Percentiles rank a stretch among this genome's conserved stretches.
Conservation (phyloP, 2,888 invertebrate species). For the Acanthoscelides obtectus region DNA sequence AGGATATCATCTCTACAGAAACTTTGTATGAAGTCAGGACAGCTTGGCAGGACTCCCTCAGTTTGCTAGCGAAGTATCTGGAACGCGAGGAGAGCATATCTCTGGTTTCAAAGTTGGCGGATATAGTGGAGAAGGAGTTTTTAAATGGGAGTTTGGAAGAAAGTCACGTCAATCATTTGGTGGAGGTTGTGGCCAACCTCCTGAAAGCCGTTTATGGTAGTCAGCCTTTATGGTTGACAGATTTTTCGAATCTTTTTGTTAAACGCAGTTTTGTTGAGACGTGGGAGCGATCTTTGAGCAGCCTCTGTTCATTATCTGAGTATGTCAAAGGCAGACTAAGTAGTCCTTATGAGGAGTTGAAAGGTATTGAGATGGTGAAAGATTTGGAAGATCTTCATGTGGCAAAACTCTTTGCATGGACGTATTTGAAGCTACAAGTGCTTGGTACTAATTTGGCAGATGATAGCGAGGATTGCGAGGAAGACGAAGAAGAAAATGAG, state of each 20-base stretch:
- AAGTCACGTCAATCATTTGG: constrained; percentile 22
- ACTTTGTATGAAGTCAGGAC: constrained; percentile 55
- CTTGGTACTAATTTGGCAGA: constrained; percentile 27
- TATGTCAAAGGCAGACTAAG: constrained; percentile 34
- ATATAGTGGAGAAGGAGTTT: constrained; percentile 24
- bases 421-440: constrained; percentile 31
- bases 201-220: constrained; percentile 31
- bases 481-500: constrained; percentile 14
- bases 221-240: constrained; percentile 27
- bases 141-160: constrained; percentile 13
- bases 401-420: constrained; percentile 38
- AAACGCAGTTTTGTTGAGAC: constrained; percentile 25
- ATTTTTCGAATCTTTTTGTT: constrained; percentile 30
- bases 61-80: constrained; percentile 27
- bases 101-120: constrained; percentile 24
- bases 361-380: constrained; percentile 3
- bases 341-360: constrained; percentile 26
- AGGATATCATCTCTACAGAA: constrained; percentile 45
- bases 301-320: constrained; percentile 31
- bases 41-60: constrained; percentile 56
- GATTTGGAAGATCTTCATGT: constrained; percentile 26
- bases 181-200: constrained; percentile 29
- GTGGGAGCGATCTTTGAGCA: constrained; percentile 5
- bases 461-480: constrained; percentile 18
- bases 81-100: constrained; percentile 17